Conservation (phyloP, 1,140 invertebrate genomes). For the Drosophila bipectinata region DNA sequence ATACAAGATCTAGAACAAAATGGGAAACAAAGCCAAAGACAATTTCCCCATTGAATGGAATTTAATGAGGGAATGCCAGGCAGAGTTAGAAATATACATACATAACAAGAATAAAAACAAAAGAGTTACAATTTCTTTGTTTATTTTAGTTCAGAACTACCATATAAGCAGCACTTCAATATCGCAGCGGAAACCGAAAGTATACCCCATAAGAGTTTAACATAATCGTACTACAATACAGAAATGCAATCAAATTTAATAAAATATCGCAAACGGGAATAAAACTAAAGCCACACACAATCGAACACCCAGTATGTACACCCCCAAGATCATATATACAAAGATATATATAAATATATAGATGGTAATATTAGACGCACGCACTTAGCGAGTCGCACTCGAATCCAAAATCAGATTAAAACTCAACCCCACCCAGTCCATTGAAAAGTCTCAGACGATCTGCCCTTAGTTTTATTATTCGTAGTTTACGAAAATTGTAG, state of each 20-base stretch:
- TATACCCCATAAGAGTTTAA: conserved; percentile 42
- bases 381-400: conserved; percentile 64
- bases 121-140: conserved; percentile 23
- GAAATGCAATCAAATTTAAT: conserved; percentile 75
- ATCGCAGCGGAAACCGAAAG: conserved; percentile 26
- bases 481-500: conserved; percentile 28
- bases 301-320: conserved; percentile 43
- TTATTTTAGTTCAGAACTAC: conserved; percentile 29
- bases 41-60: conserved; percentile 23
- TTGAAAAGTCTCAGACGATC: conserved; percentile 4
- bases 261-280: conserved; percentile 54
- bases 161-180: conserved; percentile 49
- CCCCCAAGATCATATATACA: conserved; percentile 3
- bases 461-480: conserved; percentile 37
- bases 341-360: conserved; percentile 32
- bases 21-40: conserved; percentile 11
- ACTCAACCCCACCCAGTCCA: conserved; percentile 31
- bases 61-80: conserved; percentile 19
- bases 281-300: conserved; percentile 40
- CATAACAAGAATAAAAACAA: neutral
- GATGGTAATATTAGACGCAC: conserved; percentile 60
- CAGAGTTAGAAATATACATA: conserved; percentile 4
- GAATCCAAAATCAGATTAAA: conserved; percentile 11
- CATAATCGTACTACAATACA: conserved; percentile 60
- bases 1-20: conserved; percentile 2